Conservation (phyloP, 2,888 invertebrate species). For the Tanytarsus gracilentus region DNA sequence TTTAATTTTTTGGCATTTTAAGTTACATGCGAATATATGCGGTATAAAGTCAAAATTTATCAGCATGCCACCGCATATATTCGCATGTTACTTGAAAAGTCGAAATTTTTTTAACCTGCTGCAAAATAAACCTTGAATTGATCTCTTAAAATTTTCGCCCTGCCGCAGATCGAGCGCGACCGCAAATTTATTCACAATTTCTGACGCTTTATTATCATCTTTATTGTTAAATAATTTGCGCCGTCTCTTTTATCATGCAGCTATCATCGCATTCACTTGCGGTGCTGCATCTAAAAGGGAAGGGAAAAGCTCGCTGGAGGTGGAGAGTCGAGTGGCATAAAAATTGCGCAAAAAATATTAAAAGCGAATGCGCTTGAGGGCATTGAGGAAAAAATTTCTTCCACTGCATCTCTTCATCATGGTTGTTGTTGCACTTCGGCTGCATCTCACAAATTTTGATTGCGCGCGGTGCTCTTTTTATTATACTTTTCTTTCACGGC, state of each 20-base stretch:
- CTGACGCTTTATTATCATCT: constrained; percentile 14
- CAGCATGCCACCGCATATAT: too few relatives aligned
- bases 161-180: too few relatives aligned
- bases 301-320: constrained; percentile 1
- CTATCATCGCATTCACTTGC: constrained; percentile 23
- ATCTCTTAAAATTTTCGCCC: not conserved
- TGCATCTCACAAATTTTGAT: constrained; percentile 7
- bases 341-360: not conserved
- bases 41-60: not conserved
- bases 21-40: too few relatives aligned
- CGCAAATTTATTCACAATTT: constrained; percentile 10
- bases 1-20: not conserved
- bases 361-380: constrained; percentile 1
- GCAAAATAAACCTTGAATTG: not conserved
- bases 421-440: not conserved
- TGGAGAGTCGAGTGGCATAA: constrained; percentile 7
- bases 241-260: constrained; percentile 20
- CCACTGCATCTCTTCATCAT: not conserved
- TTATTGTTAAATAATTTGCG: constrained; percentile 21
- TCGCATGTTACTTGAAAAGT: too few relatives aligned
- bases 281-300: not conserved
- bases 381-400: not conserved
- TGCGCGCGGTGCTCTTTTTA: too few relatives aligned
- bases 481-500: too few relatives aligned
- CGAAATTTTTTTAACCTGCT: not conserved